Evolutionary conservation across 1,140 invertebrate genomes (phyloP), one percentile per base, ranked within the genome.

Genomic region (Chrysoperla carnea): DNA sequence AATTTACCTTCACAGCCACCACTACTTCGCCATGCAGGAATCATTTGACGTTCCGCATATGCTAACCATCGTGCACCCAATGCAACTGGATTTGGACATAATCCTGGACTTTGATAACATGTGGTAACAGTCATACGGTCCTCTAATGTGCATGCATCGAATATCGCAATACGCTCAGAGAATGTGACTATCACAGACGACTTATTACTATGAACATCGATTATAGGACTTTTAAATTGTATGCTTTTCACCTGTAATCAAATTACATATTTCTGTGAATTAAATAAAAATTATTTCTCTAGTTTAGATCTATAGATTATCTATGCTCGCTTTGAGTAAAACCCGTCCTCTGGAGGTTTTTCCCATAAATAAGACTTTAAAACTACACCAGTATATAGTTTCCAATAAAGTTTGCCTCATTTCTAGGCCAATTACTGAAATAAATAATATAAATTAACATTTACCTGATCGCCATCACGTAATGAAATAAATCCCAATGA

Each of bases 401-500:
- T n/a, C n/a, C n/a, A n/a, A n/a, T n/a, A n/a, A n/a, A n/a, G n/a
- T n/a, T n/a, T n/a, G n/a, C n/a, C n/a, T n/a, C n/a, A n/a, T n/a
- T n/a, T n/a, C n/a, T n/a, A n/a, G n/a, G n/a, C n/a, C n/a, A 23
- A 23, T 23, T 23, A 5, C 2, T 23, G 17, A 23, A 23, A 23
- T 23, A 23, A 23, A 23, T 23, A 23, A 23, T 2, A 23, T 5
- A 23, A 23, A 5, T 23, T 23, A 3, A 9, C 2, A 6, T 66
- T 60, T 50, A 87, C 83, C 68, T 87, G 79, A 56, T 92, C 89
- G 36, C 87, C 89, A 44, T 80, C 84, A 52, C 78, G 77, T 6
- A 98, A 66, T 0, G 92, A 96, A 39, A 95, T 70, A 59, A 97
- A 91, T 51, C 79, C 88, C 8, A 95, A 73, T 27, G 81, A 76